Conservation (phyloP, 2,113 vertebrate species). For the Tretioscincus oriximinensis region DNA sequence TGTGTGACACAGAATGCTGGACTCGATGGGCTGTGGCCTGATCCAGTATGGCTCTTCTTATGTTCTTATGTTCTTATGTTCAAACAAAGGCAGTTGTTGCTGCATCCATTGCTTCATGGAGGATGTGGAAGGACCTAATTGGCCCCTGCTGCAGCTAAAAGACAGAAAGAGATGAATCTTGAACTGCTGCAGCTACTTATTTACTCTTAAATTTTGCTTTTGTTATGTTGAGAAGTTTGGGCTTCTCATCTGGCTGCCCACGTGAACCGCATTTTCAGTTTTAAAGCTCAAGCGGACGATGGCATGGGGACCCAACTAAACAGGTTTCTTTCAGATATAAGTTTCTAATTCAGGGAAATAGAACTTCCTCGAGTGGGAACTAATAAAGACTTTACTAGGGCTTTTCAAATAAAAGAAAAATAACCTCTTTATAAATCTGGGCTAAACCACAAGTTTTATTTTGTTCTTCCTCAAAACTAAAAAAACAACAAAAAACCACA, state of each 20-base stretch:
- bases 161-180: too few relatives aligned
- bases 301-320: too few relatives aligned
- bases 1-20: too few relatives aligned
- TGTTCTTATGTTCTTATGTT: too few relatives aligned
- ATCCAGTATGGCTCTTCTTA: too few relatives aligned
- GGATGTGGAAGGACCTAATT: too few relatives aligned
- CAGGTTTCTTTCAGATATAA: not conserved
- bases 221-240: not conserved
- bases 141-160: not conserved
- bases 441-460: not conserved
- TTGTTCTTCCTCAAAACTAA: not conserved
- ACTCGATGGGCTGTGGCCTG: too few relatives aligned
- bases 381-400: not conserved
- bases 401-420: not conserved
- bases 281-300: too few relatives aligned
- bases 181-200: not conserved
- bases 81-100: not conserved
- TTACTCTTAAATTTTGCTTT: not conserved
- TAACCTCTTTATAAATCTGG: not conserved
- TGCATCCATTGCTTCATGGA: not conserved
- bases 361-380: not conserved
- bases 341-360: not conserved
- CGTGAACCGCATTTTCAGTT: too few relatives aligned
- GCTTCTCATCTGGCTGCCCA: not conserved
- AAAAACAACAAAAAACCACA: not conserved